These are phyloP conservation scores for Cephus pygmeus DNA, from an alignment of 2,888 invertebrate genomes.

Conservation along the genomic window DNA sequence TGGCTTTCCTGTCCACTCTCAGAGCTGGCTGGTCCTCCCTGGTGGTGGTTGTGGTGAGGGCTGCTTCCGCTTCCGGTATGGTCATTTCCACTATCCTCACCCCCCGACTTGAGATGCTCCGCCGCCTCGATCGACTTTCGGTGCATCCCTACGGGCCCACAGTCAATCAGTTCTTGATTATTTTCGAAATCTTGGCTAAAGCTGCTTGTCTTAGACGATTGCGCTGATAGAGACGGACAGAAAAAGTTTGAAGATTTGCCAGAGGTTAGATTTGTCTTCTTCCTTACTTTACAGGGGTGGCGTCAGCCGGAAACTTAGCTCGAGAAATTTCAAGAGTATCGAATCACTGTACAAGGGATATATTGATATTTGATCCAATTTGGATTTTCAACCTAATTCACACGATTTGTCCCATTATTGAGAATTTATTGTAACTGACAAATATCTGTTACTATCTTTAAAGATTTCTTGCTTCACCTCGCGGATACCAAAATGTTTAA, in stretches of 20 bases:
- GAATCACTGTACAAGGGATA: neutral
- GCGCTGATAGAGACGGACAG: constrained; percentile 66
- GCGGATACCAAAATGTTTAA: neutral
- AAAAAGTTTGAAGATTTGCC: constrained; percentile 51
- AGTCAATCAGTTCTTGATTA: constrained; percentile 66
- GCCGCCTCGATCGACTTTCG: constrained; percentile 98
- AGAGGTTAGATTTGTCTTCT: constrained; percentile 4
- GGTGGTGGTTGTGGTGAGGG: constrained; percentile 60
- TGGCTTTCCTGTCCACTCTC: constrained; percentile 63
- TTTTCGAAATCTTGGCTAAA: constrained; percentile 66
- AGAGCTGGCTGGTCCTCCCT: constrained; percentile 61
- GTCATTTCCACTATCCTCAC: constrained; percentile 74
- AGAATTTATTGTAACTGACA: neutral
- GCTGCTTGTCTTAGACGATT: constrained; percentile 66
- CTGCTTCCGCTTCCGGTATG: constrained; percentile 58
- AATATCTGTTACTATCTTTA: neutral
- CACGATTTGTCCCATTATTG: neutral
- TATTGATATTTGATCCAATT: neutral
- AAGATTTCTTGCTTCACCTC: neutral
- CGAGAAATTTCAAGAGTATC: neutral
- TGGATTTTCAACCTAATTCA: neutral
- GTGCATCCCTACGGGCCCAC: constrained; percentile 90
- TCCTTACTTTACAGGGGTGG: constrained; percentile 1
- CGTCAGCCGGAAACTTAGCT: neutral
- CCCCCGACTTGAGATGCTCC: constrained; percentile 89